Percentiles rank a stretch among this genome's conserved stretches.
Evolutionary conservation across 2,113 vertebrate genomes (phyloP).

Genomic region (Dasyurus viverrinus): DNA sequence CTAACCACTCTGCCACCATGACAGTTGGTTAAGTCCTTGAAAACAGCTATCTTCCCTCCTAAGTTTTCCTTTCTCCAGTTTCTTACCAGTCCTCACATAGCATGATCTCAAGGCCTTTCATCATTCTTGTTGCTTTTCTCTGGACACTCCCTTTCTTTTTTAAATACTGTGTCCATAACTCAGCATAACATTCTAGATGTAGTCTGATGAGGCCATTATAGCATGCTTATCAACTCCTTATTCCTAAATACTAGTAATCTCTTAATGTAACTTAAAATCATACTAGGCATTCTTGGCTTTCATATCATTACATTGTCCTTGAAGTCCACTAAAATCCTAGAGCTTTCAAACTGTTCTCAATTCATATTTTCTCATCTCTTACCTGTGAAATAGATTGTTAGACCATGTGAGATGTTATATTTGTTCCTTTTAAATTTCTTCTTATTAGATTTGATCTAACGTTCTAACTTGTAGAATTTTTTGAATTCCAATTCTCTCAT

Average conservation of each 20-base stretch:
- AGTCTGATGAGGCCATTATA: neutral
- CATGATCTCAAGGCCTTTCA: neutral
- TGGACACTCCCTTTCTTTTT: neutral
- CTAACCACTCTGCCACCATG: neutral
- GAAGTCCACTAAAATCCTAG: neutral
- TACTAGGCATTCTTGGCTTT: neutral
- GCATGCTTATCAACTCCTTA: neutral
- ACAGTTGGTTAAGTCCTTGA: neutral
- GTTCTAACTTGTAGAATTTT: neutral
- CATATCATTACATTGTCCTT: neutral
- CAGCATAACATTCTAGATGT: neutral
- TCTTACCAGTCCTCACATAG: neutral
- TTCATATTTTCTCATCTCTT: neutral
- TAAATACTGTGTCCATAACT: neutral
- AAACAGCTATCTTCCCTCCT: neutral
- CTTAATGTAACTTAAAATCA: neutral
- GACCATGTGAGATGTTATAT: neutral
- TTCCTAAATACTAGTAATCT: neutral
- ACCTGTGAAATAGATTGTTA: neutral
- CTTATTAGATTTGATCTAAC: neutral
- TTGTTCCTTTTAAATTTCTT: neutral
- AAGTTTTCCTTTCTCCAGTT: neutral
- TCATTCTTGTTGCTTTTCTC: neutral
- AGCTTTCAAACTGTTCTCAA: neutral
- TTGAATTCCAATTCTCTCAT: neutral